A percentile compares a stretch with the other conserved stretches of the same genome.
Evolutionary conservation across 2,888 invertebrate genomes (phyloP).

Genomic region (Scaptomyza polygonia): DNA sequence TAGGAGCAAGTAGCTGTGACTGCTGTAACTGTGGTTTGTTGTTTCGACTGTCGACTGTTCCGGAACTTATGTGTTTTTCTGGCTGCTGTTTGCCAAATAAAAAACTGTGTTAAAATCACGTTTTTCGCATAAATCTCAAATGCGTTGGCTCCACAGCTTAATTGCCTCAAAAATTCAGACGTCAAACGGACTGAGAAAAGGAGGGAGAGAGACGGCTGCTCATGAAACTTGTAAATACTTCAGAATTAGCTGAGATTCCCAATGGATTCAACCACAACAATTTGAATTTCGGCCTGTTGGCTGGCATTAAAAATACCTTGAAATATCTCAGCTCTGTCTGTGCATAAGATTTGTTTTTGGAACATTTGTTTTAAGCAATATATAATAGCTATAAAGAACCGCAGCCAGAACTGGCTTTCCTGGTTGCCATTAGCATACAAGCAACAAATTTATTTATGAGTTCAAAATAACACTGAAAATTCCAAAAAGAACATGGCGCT

Average conservation of each 20-base stretch:
- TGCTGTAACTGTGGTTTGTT: slow-evolving; percentile 14
- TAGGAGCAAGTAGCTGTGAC: not conserved
- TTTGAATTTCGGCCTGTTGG: slow-evolving; percentile 10
- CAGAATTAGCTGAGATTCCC: not conserved
- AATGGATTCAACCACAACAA: slow-evolving; percentile 10
- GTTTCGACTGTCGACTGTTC: not conserved
- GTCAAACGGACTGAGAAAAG: slow-evolving; percentile 14
- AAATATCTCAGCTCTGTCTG: slow-evolving; percentile 1
- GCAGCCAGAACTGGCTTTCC: slow-evolving; percentile 5
- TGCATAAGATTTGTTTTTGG: not conserved
- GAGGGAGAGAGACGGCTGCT: not conserved
- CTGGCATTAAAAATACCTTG: too few relatives aligned
- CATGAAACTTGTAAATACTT: slow-evolving; percentile 17
- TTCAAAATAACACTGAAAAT: slow-evolving; percentile 8
- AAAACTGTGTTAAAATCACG: slow-evolving; percentile 68
- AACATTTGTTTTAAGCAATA: not conserved
- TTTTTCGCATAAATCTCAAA: slow-evolving; percentile 57
- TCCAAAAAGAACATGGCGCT: slow-evolving; percentile 1
- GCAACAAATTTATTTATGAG: slow-evolving; percentile 20
- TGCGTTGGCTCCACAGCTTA: slow-evolving; percentile 24
- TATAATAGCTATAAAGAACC: slow-evolving; percentile 1
- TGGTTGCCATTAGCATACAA: slow-evolving; percentile 16
- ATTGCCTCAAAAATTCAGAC: slow-evolving; percentile 40
- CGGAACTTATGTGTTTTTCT: slow-evolving; percentile 14
- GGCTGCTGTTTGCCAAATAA: slow-evolving; percentile 24